Evolutionary conservation across 1,140 invertebrate species (phyloP).

Genomic region (Zaprionus capensis): DNA sequence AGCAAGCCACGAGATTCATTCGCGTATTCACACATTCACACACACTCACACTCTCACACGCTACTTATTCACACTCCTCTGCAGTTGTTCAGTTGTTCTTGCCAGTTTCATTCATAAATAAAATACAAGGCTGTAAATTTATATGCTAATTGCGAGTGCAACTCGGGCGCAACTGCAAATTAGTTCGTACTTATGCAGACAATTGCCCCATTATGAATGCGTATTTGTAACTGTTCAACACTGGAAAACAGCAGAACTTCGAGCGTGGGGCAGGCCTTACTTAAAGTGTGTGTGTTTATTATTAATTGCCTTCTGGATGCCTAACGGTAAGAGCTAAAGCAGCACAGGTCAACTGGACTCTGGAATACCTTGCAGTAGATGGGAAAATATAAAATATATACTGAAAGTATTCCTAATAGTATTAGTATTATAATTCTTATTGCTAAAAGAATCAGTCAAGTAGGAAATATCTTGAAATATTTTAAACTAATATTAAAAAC

Average conservation of each 20-base stretch:
- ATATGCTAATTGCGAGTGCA: constrained; percentile 64
- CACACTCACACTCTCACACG: neutral
- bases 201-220: constrained; percentile 43
- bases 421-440: too few relatives aligned
- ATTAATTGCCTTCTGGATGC: constrained; percentile 59
- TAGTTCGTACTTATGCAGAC: constrained; percentile 40
- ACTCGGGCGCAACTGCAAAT: constrained; percentile 58
- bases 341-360: neutral
- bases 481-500: too few relatives aligned
- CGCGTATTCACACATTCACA: constrained; percentile 5
- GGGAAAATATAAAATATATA: neutral
- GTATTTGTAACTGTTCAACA: constrained; percentile 61
- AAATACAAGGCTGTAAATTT: constrained; percentile 67
- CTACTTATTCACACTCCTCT: constrained; percentile 34
- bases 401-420: neutral
- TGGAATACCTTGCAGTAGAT: neutral
- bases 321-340: constrained; percentile 51
- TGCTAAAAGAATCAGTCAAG: too few relatives aligned
- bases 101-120: constrained; percentile 67
- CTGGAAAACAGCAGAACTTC: constrained; percentile 1
- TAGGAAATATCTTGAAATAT: too few relatives aligned
- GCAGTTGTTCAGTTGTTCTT: constrained; percentile 37
- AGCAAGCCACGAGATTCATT: constrained; percentile 21
- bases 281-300: constrained; percentile 49
- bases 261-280: constrained; percentile 3